Evolutionary conservation across 2,888 invertebrate genomes (phyloP).

Genomic region (Octonoba sinensis): DNA sequence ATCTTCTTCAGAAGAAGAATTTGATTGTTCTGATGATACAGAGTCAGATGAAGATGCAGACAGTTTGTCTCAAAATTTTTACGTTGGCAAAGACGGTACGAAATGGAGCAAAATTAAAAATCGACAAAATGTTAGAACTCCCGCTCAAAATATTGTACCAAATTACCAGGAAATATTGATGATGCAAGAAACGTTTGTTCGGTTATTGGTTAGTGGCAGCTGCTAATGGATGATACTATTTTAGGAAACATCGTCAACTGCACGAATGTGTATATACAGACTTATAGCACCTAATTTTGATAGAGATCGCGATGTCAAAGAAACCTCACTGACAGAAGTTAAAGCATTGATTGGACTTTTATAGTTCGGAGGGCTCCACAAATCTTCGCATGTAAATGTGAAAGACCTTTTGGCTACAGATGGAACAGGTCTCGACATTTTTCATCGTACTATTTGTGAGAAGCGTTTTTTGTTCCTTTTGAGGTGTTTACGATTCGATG

Average conservation of each 20-base stretch:
- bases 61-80: background rate
- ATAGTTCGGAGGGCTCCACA: constrained; percentile 11
- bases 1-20: background rate
- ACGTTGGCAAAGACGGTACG: background rate
- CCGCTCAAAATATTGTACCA: no score
- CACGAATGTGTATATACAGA: background rate
- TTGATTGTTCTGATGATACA: background rate
- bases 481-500: constrained; percentile 23
- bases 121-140: no score
- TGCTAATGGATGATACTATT: background rate
- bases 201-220: background rate
- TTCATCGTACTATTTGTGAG: constrained; percentile 12
- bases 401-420: constrained; percentile 14
- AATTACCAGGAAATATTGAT: no score
- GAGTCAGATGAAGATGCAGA: background rate
- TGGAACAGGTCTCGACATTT: constrained; percentile 29
- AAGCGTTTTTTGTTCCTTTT: constrained; percentile 33
- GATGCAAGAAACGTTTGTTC: background rate
- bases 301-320: constrained; percentile 6
- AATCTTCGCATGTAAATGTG: constrained; percentile 25
- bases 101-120: constrained; percentile 1
- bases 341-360: constrained; percentile 22
- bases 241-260: constrained; percentile 36
- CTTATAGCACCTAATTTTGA: background rate
- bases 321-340: background rate